Evolutionary conservation across 2,113 vertebrate genomes (phyloP), one percentile per base, ranked within the genome.

Genomic region (Garra rufa): DNA sequence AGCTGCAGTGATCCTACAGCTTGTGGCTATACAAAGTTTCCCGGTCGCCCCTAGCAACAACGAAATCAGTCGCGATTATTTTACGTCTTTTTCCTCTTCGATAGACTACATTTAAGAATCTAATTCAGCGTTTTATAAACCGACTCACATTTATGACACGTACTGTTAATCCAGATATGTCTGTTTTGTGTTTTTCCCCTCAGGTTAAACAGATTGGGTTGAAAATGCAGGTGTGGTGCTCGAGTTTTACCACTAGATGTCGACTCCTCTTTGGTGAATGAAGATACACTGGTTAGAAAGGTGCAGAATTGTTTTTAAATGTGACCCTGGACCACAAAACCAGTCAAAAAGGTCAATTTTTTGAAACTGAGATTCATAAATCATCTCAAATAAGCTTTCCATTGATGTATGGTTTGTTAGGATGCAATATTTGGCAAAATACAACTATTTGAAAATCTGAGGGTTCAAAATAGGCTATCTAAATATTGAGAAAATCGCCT

Each of bases 21-120:
- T 57, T 46, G 77, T 65, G 26, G 57, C 30, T 65, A 48, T 82
- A 48, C 79, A 85, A 88, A 86, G 78, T 88, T 89, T 88, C 67
- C 24, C 71, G 74, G 90, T 90, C 88, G 89, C 86, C 78, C 79
- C 8, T 85, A 77, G 87, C 81, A 88, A 91, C 88, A 83, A 71
- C 24, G n/a, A 19, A 80, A 59, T 17, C 13, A 15, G 50, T 63
- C 24, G 44, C 19, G 26, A 41, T 34, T 43, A 44, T 44, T 78
- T 28, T 1, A 9, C 11, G 28, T 43, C 0, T 26, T 43, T n/a
- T 44, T 19, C 11, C 14, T 17, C 6, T 21, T 52, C 1, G 26
- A 70, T 55, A 4, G 30, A 0, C 2, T 8, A 2, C 1, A 17
- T 6, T 57, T 17, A 14, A 26, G 7, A 26, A 4, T 7, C 10